These are phyloP conservation scores for Leptinotarsa texana DNA, from an alignment of 1,140 invertebrate species.

Conservation along the genomic window DNA sequence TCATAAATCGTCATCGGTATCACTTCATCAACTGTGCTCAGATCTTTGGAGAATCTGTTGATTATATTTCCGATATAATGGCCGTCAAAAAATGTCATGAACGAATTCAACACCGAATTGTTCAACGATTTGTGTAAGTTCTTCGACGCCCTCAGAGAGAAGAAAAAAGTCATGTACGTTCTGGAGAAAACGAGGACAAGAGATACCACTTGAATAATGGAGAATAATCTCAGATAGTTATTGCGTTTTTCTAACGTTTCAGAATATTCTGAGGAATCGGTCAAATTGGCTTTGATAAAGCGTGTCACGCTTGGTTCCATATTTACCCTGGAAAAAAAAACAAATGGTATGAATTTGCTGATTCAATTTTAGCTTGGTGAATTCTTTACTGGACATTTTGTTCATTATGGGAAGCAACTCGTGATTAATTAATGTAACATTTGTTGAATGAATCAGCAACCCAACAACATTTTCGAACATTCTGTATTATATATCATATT, in stretches of 20 bases:
- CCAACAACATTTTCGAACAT: too few species aligned
- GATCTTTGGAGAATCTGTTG: conserved; percentile 49
- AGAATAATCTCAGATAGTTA: conserved; percentile 3
- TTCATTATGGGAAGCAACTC: too few species aligned
- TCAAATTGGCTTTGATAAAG: not conserved
- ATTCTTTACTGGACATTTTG: too few species aligned
- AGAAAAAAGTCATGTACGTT: conserved; percentile 32
- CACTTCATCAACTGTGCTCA: conserved; percentile 43
- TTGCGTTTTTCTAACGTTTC: not conserved
- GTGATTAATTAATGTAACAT: too few species aligned
- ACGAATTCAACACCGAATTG: conserved; percentile 36
- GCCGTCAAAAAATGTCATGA: conserved; percentile 47
- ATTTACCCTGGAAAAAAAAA: not conserved
- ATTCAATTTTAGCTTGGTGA: too few species aligned
- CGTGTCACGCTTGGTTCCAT: conserved; percentile 3
- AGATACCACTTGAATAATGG: not conserved
- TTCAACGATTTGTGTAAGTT: conserved; percentile 45
- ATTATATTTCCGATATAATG: conserved; percentile 49
- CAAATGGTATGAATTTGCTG: too few species aligned
- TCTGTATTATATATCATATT: too few species aligned
- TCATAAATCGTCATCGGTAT: conserved; percentile 57
- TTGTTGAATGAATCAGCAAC: too few species aligned
- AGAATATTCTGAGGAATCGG: too few species aligned
- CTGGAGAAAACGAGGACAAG: not conserved
- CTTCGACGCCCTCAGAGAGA: conserved; percentile 34